Evolutionary conservation across 2,797 vertebrate species (phyloP).

Genomic region (Selene dorsalis): DNA sequence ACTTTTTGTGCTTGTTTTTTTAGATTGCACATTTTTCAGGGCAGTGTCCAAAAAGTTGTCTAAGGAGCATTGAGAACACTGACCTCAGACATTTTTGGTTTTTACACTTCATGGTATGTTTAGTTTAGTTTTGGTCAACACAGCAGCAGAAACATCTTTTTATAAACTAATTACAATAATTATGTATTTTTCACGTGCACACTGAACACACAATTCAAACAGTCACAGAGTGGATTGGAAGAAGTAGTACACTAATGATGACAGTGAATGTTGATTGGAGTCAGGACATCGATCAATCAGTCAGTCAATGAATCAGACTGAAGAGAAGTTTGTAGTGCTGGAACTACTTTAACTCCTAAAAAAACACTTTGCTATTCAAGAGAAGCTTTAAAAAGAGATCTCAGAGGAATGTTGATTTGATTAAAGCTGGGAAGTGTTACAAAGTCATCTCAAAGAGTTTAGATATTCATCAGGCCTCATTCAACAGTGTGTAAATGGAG

Average conservation of each 20-base stretch:
- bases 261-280: background rate
- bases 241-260: background rate
- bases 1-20: too few relatives aligned
- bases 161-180: too few relatives aligned
- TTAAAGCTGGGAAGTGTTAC: background rate
- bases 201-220: background rate
- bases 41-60: too few relatives aligned
- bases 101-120: too few relatives aligned
- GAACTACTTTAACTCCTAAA: background rate
- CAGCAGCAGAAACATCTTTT: too few relatives aligned
- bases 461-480: background rate
- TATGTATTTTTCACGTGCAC: background rate
- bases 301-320: background rate
- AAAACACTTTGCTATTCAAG: too few relatives aligned
- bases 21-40: too few relatives aligned
- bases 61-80: too few relatives aligned
- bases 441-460: background rate
- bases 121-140: too few relatives aligned
- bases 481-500: background rate
- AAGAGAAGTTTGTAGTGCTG: background rate
- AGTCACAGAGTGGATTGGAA: too few relatives aligned
- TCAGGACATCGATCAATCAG: background rate
- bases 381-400: background rate
- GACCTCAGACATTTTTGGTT: too few relatives aligned
- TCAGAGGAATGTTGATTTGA: background rate